Base-by-base conservation (phyloP, 2,113 vertebrate genomes). In the Ictalurus furcatus region DNA sequence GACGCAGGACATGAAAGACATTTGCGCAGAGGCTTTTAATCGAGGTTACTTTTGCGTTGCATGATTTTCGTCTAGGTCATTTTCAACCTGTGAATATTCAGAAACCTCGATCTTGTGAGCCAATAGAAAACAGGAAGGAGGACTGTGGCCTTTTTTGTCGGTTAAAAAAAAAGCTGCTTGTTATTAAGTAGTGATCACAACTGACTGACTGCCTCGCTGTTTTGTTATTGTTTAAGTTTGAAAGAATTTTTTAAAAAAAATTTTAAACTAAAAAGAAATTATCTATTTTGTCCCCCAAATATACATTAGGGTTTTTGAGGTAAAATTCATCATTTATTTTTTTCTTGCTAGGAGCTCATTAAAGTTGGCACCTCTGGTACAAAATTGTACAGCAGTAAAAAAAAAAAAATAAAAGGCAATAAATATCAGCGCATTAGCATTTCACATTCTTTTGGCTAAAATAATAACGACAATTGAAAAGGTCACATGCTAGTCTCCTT, bases 301-400 rank as follows among this genome's bases (percentile, higher is more conserved):
- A 40, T 76, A 3, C 21, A 1, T 2, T 25, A 61, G 59, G 58
- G 25, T 25, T 65, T 65, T 65, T 71, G 12, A 14, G 65, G 65
- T 65, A 25, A 28, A 65, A 11, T 28, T 25, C 25, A 0, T 23
- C 0, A 4, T 28, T 28, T 44, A 5, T 14, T 44, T 6, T 30
- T 44, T 14, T 16, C 21, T 21, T n/a, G 8, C 40, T 44, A 21
- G 14, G 67, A 74, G 14, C 6, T 23, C 7, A 12, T 48, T 48
- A 48, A 78, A 30, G 48, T 81, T 58, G 79, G 54, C 79, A 56
- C 54, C 79, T 81, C 54, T 58, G 54, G 16, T 81, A 34, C 79
- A 81, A 54, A 25, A 21, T 44, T 37, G 21, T 28, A 79, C 0
- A n/a, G 17, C 30, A 80, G 76, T 80, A 23, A 0, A 11, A 48